Evolutionary conservation across 2,797 vertebrate genomes (phyloP).

Genomic region (Propithecus perrieri): DNA sequence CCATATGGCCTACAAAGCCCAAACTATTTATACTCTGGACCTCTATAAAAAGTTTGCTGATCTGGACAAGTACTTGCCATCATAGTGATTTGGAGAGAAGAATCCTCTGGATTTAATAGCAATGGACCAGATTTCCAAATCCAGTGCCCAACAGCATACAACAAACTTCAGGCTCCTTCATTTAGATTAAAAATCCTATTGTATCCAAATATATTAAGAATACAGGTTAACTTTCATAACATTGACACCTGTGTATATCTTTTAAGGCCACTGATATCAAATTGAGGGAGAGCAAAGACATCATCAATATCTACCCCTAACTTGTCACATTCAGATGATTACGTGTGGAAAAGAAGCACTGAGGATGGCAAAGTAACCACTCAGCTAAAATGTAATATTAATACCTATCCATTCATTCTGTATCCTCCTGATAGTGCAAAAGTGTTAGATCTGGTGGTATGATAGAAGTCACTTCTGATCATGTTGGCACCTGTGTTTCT

Average conservation of each 20-base stretch:
- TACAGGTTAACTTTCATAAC: not conserved
- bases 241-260: not conserved
- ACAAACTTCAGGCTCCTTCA: not conserved
- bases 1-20: not conserved
- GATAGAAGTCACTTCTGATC: not conserved
- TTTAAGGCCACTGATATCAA: not conserved
- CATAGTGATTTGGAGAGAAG: not conserved
- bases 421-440: not conserved
- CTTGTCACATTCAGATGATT: not conserved
- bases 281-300: not conserved
- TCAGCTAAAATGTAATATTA: not conserved
- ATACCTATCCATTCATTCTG: not conserved
- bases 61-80: not conserved
- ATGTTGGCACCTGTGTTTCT: not conserved
- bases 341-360: not conserved
- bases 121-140: not conserved
- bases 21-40: not conserved
- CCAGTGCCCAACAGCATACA: not conserved
- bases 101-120: not conserved
- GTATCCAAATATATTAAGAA: not conserved
- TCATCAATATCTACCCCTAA: not conserved
- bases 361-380: not conserved
- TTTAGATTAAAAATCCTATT: not conserved
- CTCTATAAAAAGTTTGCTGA: not conserved
- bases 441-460: not conserved